Conservation (phyloP, 2,888 invertebrate species). For the Crossocerus cetratus region DNA sequence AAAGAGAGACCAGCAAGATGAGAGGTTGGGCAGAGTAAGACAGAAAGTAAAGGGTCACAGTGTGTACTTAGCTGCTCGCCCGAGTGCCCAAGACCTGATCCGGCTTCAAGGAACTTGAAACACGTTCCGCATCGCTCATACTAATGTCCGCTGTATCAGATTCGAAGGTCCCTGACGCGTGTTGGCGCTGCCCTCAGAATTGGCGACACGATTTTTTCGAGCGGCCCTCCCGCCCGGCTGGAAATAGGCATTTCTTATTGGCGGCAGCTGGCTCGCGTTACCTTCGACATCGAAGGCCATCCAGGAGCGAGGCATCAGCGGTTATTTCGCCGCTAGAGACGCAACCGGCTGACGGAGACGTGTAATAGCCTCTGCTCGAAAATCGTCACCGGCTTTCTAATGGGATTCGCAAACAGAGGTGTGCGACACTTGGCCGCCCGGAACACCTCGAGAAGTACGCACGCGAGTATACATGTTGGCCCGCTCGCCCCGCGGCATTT, state of each 20-base stretch:
- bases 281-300: too few relatives aligned
- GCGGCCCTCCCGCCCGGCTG: neutral
- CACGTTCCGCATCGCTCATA: constrained; percentile 27
- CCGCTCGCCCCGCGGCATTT: constrained; percentile 42
- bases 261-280: neutral
- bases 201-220: constrained; percentile 5
- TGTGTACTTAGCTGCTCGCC: neutral
- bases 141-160: constrained; percentile 19
- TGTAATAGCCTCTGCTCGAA: neutral
- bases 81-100: constrained; percentile 20
- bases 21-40: neutral
- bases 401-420: constrained; percentile 27
- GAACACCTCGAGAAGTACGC: constrained; percentile 14
- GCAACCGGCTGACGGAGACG: too few relatives aligned
- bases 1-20: neutral
- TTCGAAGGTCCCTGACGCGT: constrained; percentile 23
- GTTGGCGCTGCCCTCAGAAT: constrained; percentile 17
- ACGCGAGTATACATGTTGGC: constrained; percentile 33
- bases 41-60: neutral
- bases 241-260: neutral
- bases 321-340: too few relatives aligned
- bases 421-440: too few relatives aligned
- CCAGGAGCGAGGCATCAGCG: too few relatives aligned
- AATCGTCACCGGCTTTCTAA: constrained; percentile 26
- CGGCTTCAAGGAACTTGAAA: constrained; percentile 19